phyloP scores from a whole-genome alignment of 2,888 invertebrate species.

The Trachelus tabidus region DNA sequence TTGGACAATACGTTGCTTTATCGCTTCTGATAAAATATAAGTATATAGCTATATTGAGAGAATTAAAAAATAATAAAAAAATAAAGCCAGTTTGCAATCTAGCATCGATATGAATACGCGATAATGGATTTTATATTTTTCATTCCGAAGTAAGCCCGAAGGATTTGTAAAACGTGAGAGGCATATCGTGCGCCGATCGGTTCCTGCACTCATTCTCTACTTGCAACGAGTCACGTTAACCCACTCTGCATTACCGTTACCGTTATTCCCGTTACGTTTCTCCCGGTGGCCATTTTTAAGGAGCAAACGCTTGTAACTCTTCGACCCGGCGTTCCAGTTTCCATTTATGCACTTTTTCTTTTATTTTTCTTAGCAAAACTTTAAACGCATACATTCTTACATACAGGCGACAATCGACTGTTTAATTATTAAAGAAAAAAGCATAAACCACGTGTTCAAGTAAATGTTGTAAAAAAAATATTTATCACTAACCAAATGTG shows the following conservation, averaged over 20 bases:
- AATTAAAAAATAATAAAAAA: not conserved
- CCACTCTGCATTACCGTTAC: conserved; percentile 33
- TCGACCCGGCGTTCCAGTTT: not conserved
- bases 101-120: not conserved
- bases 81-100: not conserved
- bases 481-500: not conserved
- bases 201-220: conserved; percentile 1
- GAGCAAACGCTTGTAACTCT: not conserved
- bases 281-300: not conserved
- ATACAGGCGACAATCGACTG: not conserved
- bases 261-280: conserved; percentile 33
- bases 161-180: not conserved
- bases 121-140: not conserved
- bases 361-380: not conserved
- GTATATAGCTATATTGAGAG: not conserved
- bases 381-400: not conserved
- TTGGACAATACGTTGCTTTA: not conserved
- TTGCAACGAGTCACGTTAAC: conserved; percentile 33
- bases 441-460: not conserved
- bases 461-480: not conserved
- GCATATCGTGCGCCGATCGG: not conserved
- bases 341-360: not conserved
- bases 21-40: not conserved
- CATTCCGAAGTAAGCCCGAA: not conserved
- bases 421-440: not conserved